Evolutionary conservation across 2,113 vertebrate genomes (phyloP).

Genomic region (Poicephalus gulielmi): DNA sequence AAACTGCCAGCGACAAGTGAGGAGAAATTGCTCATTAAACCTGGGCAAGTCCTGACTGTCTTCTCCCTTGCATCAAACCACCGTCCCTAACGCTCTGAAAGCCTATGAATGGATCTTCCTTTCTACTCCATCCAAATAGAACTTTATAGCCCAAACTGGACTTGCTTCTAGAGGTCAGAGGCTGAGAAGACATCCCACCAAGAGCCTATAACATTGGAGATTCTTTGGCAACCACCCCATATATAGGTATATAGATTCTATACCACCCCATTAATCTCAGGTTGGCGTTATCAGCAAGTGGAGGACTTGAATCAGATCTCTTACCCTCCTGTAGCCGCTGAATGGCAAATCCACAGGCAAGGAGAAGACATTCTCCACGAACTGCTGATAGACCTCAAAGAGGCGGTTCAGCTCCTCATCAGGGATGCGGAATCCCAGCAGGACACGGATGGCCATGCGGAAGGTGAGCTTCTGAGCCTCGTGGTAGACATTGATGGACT

Average conservation of each 20-base stretch:
- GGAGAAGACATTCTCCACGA: slow-evolving; percentile 97
- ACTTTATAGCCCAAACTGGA: rapidly evolving
- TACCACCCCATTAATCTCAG: rapidly evolving
- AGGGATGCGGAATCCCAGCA: slow-evolving; percentile 91
- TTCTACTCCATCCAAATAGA: rapidly evolving
- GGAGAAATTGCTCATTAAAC: rapidly evolving
- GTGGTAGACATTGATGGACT: slow-evolving; percentile 94
- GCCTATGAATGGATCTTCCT: rapidly evolving
- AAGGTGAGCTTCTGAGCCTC: slow-evolving; percentile 94
- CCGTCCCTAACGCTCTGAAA: neutral
- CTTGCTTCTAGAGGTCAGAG: neutral
- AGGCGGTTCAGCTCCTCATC: slow-evolving; percentile 90
- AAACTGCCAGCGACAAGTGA: neutral
- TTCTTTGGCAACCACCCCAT: rapidly evolving
- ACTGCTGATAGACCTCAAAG: slow-evolving; percentile 94
- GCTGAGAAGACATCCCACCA: rapidly evolving
- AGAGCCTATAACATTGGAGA: rapidly evolving
- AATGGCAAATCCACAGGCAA: slow-evolving; percentile 95
- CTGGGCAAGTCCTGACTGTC: too few relatives aligned
- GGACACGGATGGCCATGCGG: slow-evolving; percentile 93
- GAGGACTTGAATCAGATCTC: neutral
- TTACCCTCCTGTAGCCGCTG: slow-evolving; percentile 92
- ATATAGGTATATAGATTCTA: neutral
- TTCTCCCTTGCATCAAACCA: neutral
- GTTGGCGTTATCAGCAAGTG: rapidly evolving